These are phyloP conservation scores for Rhodeus uyekii DNA, from an alignment of 2,797 vertebrate species.

Conservation along the genomic window DNA sequence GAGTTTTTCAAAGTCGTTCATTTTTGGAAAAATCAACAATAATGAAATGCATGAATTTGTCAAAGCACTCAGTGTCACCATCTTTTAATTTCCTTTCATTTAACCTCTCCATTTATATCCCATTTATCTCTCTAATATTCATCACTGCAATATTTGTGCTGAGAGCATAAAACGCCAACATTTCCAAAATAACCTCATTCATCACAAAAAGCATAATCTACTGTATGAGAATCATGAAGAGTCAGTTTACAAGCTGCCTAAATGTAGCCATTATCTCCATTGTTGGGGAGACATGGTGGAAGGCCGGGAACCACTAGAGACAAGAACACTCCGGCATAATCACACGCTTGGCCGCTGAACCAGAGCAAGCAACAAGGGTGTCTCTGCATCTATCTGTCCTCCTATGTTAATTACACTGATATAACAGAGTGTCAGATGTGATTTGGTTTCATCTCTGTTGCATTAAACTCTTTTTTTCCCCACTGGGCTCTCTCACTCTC, in stretches of 20 bases:
- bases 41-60: neutral
- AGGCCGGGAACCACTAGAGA: conserved; percentile 29
- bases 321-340: conserved; percentile 61
- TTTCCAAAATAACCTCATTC: neutral
- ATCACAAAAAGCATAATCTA: conserved; percentile 26
- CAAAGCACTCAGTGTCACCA: neutral
- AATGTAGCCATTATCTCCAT: conserved; percentile 43
- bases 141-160: neutral
- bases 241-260: conserved; percentile 32
- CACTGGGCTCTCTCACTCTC: conserved; percentile 33
- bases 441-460: conserved; percentile 65
- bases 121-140: conserved; percentile 32
- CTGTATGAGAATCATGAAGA: conserved; percentile 29
- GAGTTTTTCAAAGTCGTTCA: neutral
- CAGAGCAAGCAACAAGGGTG: conserved; percentile 59
- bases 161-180: conserved; percentile 1
- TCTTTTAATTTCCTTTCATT: conserved; percentile 28
- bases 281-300: conserved; percentile 35
- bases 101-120: neutral
- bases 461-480: conserved; percentile 54
- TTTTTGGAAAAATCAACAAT: neutral
- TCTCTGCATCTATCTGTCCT: conserved; percentile 42
- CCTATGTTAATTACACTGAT: conserved; percentile 63
- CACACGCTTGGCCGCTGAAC: conserved; percentile 70
- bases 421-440: conserved; percentile 59